Percentiles rank a stretch among this genome's conserved stretches.
Conservation (phyloP, 2,113 vertebrate genomes). For the Oryzias celebensis region DNA sequence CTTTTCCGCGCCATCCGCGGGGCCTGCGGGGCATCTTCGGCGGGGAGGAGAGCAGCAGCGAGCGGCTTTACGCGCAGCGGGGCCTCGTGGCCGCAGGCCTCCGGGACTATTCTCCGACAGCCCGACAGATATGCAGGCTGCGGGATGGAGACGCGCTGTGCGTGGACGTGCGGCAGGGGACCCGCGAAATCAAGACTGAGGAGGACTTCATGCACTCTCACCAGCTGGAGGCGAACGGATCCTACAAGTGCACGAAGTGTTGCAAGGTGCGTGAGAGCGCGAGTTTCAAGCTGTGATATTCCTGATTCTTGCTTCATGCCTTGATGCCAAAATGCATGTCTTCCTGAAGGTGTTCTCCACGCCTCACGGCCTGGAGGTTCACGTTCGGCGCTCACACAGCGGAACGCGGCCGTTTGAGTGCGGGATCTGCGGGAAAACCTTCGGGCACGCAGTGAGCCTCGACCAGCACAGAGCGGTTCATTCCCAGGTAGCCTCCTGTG, state of each 20-base stretch:
- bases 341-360: constrained; percentile 89
- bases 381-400: constrained; percentile 91
- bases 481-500: constrained; percentile 81
- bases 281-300: background rate
- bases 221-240: constrained; percentile 78
- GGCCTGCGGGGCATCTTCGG: constrained; percentile 78
- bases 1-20: constrained; percentile 50
- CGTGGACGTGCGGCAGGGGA: constrained; percentile 69
- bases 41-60: constrained; percentile 65
- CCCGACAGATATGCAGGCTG: constrained; percentile 69
- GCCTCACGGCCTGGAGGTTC: constrained; percentile 91
- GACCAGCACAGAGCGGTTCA: constrained; percentile 93
- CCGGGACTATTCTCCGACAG: constrained; percentile 72
- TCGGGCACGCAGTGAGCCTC: constrained; percentile 93
- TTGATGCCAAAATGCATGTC: no score
- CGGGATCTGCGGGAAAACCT: constrained; percentile 93
- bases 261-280: constrained; percentile 83
- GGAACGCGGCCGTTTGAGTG: constrained; percentile 93
- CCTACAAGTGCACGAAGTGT: constrained; percentile 95
- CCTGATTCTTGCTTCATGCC: no score
- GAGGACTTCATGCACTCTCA: constrained; percentile 83
- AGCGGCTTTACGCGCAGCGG: constrained; percentile 64
- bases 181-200: constrained; percentile 85
- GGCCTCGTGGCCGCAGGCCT: constrained; percentile 69
- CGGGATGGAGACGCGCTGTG: constrained; percentile 60